These are phyloP conservation scores for Perca flavescens DNA, from an alignment of 2,113 vertebrate genomes.

Conservation along the genomic window DNA sequence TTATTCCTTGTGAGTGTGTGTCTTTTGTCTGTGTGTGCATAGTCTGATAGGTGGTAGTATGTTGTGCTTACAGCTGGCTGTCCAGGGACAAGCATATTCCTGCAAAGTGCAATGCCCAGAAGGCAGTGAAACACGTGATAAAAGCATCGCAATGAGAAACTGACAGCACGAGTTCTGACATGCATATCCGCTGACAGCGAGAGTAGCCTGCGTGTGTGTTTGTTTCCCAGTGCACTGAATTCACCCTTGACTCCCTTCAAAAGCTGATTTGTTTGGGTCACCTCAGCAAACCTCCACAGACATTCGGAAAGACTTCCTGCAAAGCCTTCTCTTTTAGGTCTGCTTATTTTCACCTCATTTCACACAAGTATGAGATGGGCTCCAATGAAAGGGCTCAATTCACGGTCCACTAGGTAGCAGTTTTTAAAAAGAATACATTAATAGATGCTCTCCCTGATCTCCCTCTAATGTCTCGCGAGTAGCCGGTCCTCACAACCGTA, in stretches of 20 bases:
- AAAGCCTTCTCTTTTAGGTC: conserved; percentile 76
- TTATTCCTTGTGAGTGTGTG: neutral
- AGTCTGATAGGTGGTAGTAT: conserved; percentile 50
- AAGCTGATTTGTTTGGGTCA: conserved; percentile 83
- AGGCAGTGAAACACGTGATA: conserved; percentile 39
- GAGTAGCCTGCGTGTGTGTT: conserved; percentile 50
- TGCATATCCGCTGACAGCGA: conserved; percentile 63
- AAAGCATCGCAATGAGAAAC: conserved; percentile 41
- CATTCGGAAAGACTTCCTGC: conserved; percentile 71
- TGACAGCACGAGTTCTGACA: conserved; percentile 63
- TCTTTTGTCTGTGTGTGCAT: neutral
- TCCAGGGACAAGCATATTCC: conserved; percentile 39
- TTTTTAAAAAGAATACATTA: conserved; percentile 83
- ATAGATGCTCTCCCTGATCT: conserved; percentile 64
- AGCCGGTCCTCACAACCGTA: conserved; percentile 48
- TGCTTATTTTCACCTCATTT: conserved; percentile 83
- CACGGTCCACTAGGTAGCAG: conserved; percentile 72
- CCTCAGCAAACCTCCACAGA: conserved; percentile 74
- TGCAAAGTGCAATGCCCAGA: conserved; percentile 43
- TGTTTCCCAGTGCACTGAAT: conserved; percentile 65
- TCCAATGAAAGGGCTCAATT: conserved; percentile 75
- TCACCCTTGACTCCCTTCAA: conserved; percentile 81
- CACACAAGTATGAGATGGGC: conserved; percentile 78
- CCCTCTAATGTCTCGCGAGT: conserved; percentile 62
- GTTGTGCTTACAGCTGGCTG: conserved; percentile 55